A percentile compares a stretch with the other conserved stretches of the same genome.
Evolutionary conservation across 1,140 invertebrate species (phyloP).

Genomic region (Hyles vespertilio): DNA sequence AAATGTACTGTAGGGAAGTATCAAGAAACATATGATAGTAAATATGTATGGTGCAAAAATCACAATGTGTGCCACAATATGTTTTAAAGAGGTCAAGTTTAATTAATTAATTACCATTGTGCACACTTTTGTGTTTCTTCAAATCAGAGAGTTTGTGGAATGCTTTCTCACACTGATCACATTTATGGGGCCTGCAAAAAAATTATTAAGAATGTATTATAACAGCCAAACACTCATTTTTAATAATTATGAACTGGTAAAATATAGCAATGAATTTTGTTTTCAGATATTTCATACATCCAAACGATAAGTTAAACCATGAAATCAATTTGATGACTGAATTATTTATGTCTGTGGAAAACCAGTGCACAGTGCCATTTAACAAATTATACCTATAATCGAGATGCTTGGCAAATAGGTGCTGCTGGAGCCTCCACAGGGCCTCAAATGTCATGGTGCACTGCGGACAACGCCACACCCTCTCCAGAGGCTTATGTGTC

Average conservation of each 20-base stretch:
- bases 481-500: constrained; percentile 54
- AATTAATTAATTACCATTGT: constrained; percentile 35
- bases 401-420: constrained; percentile 61
- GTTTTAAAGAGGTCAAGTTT: constrained; percentile 5
- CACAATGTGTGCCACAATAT: no score
- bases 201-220: not conserved
- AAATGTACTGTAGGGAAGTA: no score
- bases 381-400: constrained; percentile 40
- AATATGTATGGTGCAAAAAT: no score
- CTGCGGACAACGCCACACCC: constrained; percentile 62
- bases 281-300: no score
- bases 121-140: constrained; percentile 52
- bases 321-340: no score
- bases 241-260: no score
- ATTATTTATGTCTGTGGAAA: no score
- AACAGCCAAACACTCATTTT: no score
- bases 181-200: constrained; percentile 59
- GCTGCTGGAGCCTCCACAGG: constrained; percentile 58
- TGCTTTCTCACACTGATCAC: constrained; percentile 56
- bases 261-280: no score
- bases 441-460: constrained; percentile 61
- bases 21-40: no score
- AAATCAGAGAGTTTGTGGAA: constrained; percentile 61
- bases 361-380: no score
- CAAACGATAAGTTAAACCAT: no score